Percentiles rank a stretch among this genome's conserved stretches.
phyloP scores from a whole-genome alignment of 1,140 invertebrate species.

The Magallana ariakensis region DNA sequence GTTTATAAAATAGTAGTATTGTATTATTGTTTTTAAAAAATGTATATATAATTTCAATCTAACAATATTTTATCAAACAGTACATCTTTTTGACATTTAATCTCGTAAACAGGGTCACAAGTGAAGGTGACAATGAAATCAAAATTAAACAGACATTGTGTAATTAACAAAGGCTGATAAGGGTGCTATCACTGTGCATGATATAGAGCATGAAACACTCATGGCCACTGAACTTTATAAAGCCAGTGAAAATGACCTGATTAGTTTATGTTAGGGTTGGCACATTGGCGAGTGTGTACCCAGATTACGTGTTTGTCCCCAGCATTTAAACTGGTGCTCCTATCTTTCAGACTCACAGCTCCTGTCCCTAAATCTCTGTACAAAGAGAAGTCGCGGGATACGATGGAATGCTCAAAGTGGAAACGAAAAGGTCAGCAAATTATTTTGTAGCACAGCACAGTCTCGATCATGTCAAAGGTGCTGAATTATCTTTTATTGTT shows the following conservation, averaged over 20 bases:
- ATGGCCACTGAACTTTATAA: neutral
- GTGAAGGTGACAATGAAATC: too few relatives aligned
- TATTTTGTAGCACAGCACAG: neutral
- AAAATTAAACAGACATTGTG: too few relatives aligned
- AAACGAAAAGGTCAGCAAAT: conserved; percentile 34
- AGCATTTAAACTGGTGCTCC: neutral
- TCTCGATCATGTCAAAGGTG: neutral
- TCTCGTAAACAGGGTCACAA: too few relatives aligned
- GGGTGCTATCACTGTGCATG: too few relatives aligned
- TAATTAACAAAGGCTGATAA: too few relatives aligned
- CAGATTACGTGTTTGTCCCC: conserved; percentile 6
- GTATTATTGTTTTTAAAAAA: too few relatives aligned
- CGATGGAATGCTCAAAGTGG: conserved; percentile 16
- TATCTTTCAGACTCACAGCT: conserved; percentile 38
- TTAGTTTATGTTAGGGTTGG: neutral
- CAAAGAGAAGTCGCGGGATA: conserved; percentile 24
- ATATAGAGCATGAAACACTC: too few relatives aligned
- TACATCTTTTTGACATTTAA: too few relatives aligned
- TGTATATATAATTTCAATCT: too few relatives aligned
- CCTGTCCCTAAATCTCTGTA: conserved; percentile 41
- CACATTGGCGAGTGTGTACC: conserved; percentile 13
- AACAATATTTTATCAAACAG: too few relatives aligned
- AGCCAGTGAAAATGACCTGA: conserved; percentile 24
- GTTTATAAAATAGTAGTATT: too few relatives aligned
- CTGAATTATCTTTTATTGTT: too few relatives aligned